phyloP scores from a whole-genome alignment of 37 sponge, comb jelly and placozoan species.

The Mnemiopsis leidyi region DNA sequence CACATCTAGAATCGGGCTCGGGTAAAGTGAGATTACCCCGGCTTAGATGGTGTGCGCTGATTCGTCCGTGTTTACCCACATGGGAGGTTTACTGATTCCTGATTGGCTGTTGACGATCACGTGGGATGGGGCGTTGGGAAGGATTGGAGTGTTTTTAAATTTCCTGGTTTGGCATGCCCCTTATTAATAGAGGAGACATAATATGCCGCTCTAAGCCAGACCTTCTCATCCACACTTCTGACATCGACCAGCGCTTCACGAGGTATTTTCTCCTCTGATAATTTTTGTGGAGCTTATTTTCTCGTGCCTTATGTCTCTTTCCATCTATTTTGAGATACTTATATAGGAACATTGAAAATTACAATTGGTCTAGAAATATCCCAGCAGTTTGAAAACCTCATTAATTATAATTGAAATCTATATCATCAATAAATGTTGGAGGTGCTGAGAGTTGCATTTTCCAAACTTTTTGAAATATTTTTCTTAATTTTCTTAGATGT shows the following conservation, averaged over 20 bases:
- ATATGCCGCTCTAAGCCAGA: neutral
- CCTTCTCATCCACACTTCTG: neutral
- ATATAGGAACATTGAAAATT: neutral
- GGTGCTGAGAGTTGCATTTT: too few relatives aligned
- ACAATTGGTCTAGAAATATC: neutral
- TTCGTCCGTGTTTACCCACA: neutral
- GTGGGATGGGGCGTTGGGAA: neutral
- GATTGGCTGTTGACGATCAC: neutral
- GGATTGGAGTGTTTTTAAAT: neutral
- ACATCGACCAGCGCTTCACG: neutral
- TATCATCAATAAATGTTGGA: too few relatives aligned
- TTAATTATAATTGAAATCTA: neutral
- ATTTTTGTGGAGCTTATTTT: too few relatives aligned
- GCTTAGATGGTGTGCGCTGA: neutral
- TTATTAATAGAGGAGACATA: neutral
- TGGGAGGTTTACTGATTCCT: neutral
- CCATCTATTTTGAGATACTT: neutral
- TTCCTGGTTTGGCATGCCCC: neutral
- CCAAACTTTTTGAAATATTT: too few relatives aligned
- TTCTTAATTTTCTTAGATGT: too few relatives aligned
- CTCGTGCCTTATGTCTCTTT: neutral
- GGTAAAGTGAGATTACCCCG: neutral
- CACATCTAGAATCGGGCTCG: neutral
- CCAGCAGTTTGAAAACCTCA: neutral
- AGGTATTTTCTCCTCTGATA: too few relatives aligned